Base-by-base conservation (phyloP, 2,888 invertebrate species). In the Hydraecia micacea region DNA sequence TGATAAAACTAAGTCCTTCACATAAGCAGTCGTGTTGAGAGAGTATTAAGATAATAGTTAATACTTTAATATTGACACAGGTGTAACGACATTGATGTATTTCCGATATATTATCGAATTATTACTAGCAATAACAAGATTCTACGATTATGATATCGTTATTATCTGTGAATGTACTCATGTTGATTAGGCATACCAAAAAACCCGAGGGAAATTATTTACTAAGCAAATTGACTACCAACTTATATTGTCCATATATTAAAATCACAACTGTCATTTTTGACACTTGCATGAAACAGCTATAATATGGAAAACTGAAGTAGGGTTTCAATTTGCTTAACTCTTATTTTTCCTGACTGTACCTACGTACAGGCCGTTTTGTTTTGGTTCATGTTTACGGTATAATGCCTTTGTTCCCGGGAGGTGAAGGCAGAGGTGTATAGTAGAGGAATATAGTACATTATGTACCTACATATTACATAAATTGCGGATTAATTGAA, bases 21-120 rank as follows among this genome's bases (percentile, higher is more conserved):
- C 15, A 62, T 84, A 3, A 13, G 3, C 4, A 42, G 55, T 79
- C 46, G 60, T 81, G 55, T 71, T 71, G 1, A 52, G 36, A 84
- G 25, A 67, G 75, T 42, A 42, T 77, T 69, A 69, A 28, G 83
- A 83, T 80, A 83, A 52, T 2, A 36, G 2, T 28, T 36, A 60
- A 70, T 28, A 46, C 58, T 52, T 28, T 83, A 65, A 83, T 83
- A 32, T 42, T 15, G 15, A 28, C 58, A 25, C 42, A 42, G 42
- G 83, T 60, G 28, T 42, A 58, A 49, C 1, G 18, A 79, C 52
- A 60, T 28, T 60, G 18, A 60, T 66, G 9, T 65, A n/a, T 39
- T 49, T 49, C 68, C 7, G 13, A 11, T 52, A 11, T 52, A 5
- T 36, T 28, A 80, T 69, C 49, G 13, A 18, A 25, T 28, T 65